A percentile compares a stretch with the other conserved stretches of the same genome.
Evolutionary conservation across 2,113 vertebrate genomes (phyloP).

Genomic region (Ochotona curzoniae): DNA sequence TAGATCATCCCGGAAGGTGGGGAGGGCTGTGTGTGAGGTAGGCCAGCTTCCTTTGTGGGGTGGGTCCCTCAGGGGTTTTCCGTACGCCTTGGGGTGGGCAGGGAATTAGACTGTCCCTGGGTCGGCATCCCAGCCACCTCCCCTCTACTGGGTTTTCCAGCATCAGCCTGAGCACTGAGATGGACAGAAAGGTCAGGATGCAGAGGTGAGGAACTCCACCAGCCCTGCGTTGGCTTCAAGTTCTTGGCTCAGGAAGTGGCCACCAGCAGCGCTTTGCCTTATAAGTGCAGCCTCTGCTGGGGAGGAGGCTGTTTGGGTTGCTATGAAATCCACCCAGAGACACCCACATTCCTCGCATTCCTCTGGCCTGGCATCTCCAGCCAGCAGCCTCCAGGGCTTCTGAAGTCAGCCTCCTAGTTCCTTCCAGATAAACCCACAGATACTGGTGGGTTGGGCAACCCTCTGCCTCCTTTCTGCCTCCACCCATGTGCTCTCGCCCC

Average conservation of each 20-base stretch:
- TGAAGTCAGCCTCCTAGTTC: neutral
- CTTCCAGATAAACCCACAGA: no score
- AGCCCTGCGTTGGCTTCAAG: neutral
- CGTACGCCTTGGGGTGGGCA: rapidly evolving
- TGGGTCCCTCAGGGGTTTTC: neutral
- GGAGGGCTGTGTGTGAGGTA: no score
- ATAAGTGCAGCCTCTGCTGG: slow-evolving; percentile 24
- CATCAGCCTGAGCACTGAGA: neutral
- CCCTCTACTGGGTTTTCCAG: neutral
- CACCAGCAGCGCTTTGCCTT: neutral
- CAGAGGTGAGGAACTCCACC: no score
- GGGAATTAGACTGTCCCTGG: no score
- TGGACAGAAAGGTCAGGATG: neutral
- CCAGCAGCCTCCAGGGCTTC: neutral
- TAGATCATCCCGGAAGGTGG: rapidly evolving
- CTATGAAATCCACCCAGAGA: neutral
- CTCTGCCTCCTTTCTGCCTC: rapidly evolving
- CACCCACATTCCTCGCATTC: slow-evolving; percentile 54
- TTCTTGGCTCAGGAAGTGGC: neutral
- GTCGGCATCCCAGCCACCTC: rapidly evolving
- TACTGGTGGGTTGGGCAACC: rapidly evolving
- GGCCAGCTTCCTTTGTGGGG: neutral
- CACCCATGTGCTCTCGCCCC: rapidly evolving
- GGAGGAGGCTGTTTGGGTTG: slow-evolving; percentile 6
- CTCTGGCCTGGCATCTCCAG: neutral